A percentile compares a stretch with the other conserved stretches of the same genome.
These are phyloP conservation scores for Peromyscus eremicus DNA, from an alignment of 2,797 vertebrate species.

Conservation along the genomic window DNA sequence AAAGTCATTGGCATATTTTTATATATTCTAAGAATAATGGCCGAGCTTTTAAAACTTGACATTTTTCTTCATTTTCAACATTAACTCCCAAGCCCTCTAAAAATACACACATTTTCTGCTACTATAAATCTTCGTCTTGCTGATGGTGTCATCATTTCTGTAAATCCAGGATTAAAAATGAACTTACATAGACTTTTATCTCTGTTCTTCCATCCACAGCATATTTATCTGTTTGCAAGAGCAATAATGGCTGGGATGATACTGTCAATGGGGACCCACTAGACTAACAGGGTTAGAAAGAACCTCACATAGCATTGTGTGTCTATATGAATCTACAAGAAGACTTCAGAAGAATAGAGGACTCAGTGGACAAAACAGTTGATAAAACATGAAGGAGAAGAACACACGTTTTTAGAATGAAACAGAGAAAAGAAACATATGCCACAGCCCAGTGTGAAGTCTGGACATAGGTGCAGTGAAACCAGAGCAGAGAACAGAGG, in stretches of 20 bases:
- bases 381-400: slow-evolving; percentile 14
- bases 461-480: neutral
- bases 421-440: slow-evolving; percentile 28
- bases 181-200: neutral
- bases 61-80: slow-evolving; percentile 15
- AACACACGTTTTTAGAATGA: neutral
- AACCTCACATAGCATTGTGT: neutral
- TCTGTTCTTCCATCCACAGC: neutral
- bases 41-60: neutral
- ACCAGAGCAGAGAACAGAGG: slow-evolving; percentile 22
- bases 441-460: slow-evolving; percentile 18
- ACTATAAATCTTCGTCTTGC: neutral
- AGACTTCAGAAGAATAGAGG: neutral
- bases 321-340: neutral
- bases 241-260: neutral
- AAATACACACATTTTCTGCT: neutral
- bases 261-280: neutral
- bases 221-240: neutral
- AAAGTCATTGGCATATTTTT: neutral
- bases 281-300: neutral
- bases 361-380: neutral
- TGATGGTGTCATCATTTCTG: neutral
- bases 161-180: neutral
- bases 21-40: neutral
- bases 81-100: neutral